Percentiles rank a stretch among this genome's conserved stretches.
Conservation (phyloP, 2,888 invertebrate species). For the Arrhopalites spinosus region DNA sequence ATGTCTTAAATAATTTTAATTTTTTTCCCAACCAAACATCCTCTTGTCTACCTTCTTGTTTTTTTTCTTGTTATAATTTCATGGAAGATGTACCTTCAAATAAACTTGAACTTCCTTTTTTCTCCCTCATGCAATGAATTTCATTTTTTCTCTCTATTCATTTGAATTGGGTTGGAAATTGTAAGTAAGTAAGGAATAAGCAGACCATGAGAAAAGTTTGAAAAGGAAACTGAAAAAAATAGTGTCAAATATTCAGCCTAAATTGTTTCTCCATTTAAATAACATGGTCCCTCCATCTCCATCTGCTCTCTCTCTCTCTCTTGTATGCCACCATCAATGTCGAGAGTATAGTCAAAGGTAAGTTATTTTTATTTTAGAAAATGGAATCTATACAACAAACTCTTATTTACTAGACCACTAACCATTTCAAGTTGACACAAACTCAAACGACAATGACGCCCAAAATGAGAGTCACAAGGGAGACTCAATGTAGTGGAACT, state of each 20-base stretch:
- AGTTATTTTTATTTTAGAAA: neutral
- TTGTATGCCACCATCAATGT: neutral
- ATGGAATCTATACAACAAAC: too few species aligned
- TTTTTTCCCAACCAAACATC: too few species aligned
- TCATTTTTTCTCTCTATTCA: too few species aligned
- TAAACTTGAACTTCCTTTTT: neutral
- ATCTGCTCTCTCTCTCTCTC: neutral
- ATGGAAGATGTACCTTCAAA: too few species aligned
- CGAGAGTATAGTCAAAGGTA: constrained; percentile 14
- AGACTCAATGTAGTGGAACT: constrained; percentile 28
- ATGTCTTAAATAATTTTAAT: too few species aligned
- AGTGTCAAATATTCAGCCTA: constrained; percentile 9
- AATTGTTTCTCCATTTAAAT: constrained; percentile 1
- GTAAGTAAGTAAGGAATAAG: neutral
- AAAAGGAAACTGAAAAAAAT: constrained; percentile 16
- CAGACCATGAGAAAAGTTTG: constrained; percentile 12
- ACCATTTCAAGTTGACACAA: neutral
- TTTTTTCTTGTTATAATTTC: too few species aligned
- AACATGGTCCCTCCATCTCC: neutral
- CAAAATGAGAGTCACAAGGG: constrained; percentile 19
- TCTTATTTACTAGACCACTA: too few species aligned
- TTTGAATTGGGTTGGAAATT: too few species aligned
- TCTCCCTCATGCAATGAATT: neutral
- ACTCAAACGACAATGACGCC: constrained; percentile 6
- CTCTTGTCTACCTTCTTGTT: too few species aligned